Base-by-base conservation (phyloP, 2,888 invertebrate species). In the Norana najaformis region DNA sequence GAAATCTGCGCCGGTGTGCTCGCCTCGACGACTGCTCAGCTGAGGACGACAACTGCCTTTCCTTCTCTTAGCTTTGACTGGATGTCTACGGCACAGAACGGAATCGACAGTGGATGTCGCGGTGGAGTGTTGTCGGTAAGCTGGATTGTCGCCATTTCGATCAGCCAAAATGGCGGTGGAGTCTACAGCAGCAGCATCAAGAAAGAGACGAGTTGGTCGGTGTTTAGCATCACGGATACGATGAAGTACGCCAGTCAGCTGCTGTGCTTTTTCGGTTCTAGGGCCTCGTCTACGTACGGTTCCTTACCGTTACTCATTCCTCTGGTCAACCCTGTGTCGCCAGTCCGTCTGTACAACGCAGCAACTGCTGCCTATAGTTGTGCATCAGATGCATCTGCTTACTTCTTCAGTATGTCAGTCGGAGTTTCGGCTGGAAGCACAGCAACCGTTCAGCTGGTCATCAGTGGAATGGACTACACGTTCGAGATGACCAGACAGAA, bases 371-470 rank as follows among this genome's bases (percentile, higher is more conserved):
- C 36, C 34, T 91, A 91, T 85, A 38, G 36, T 23, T 91, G 91
- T 82, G 34, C 41, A 1, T n/a, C 37, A 37, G 88, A n/a, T 35
- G 41, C 53, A 16, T 82, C 85, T 34, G 69, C 83, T 23, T 91
- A 89, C 69, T 91, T 89, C 69, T 89, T 91, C 89, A 91, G 89
- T 83, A 90, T 91, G 88, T 89, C 90, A 23, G 91, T 89, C 11
- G 91, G 91, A 69, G 90, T 91, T 38, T 6, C 90, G 11, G 89
- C 89, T 39, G 90, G 89, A 23, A 37, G n/a, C 35, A 13, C 37
- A 14, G 85, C 91, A 20, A 47, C 83, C 36, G 39, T 90, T 37
- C 35, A 83, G 36, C 35, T 90, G 23, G 35, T 82, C 1, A 89
- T 85, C 11, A 41, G 88, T 88, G 36, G 83, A 18, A 88, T 89